A percentile compares a stretch with the other conserved stretches of the same genome.
Evolutionary conservation across 1,140 invertebrate genomes (phyloP).

Genomic region (Drosophila aff.): DNA sequence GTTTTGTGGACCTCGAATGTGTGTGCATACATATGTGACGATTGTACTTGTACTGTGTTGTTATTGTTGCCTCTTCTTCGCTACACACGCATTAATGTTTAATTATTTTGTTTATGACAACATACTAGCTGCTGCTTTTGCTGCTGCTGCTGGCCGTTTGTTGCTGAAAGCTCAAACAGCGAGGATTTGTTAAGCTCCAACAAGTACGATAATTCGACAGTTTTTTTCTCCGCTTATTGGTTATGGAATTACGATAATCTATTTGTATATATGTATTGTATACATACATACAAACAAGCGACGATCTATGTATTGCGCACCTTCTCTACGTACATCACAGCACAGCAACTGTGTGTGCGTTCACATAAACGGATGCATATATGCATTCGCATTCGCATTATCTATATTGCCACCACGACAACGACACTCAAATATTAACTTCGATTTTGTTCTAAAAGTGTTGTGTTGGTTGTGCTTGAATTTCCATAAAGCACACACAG

Average conservation of each 20-base stretch:
- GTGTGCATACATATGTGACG: constrained; percentile 62
- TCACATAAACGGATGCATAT: constrained; percentile 29
- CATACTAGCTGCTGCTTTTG: constrained; percentile 5
- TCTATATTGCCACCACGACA: constrained; percentile 45
- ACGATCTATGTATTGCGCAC: constrained; percentile 40
- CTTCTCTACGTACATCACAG: constrained; percentile 15
- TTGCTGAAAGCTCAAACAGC: background rate
- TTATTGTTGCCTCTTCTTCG: constrained; percentile 64
- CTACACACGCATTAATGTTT: constrained; percentile 37
- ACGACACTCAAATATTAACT: constrained; percentile 52
- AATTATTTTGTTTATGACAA: constrained; percentile 72
- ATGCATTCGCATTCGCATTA: constrained; percentile 43
- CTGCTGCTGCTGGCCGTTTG: background rate
- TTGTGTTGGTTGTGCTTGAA: constrained; percentile 17
- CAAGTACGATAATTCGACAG: constrained; percentile 23
- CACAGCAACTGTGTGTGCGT: constrained; percentile 27
- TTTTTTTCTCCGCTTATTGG: constrained; percentile 41
- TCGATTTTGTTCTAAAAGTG: constrained; percentile 44
- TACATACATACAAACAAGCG: constrained; percentile 4
- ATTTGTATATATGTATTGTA: constrained; percentile 11
- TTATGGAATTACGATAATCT: constrained; percentile 41
- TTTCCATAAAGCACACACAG: constrained; percentile 7
- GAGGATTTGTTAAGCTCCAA: constrained; percentile 13
- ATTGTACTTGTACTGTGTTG: constrained; percentile 64
- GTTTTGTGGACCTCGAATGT: constrained; percentile 48